These are phyloP conservation scores for Riparia riparia DNA, from an alignment of 2,113 vertebrate genomes.

Conservation along the genomic window DNA sequence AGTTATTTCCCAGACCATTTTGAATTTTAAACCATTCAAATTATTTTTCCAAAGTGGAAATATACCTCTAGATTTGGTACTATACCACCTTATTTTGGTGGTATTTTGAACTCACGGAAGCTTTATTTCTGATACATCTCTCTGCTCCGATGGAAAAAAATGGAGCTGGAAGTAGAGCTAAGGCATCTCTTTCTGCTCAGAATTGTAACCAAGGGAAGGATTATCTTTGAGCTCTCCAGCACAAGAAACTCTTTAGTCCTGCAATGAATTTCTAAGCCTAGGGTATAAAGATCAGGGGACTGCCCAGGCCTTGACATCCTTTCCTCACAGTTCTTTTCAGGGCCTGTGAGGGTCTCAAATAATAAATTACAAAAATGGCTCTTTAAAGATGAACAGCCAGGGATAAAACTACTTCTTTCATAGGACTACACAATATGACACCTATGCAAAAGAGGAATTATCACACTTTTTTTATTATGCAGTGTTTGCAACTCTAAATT, in stretches of 20 bases:
- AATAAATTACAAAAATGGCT: background rate
- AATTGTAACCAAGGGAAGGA: background rate
- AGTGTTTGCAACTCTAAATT: background rate
- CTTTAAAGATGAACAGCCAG: background rate
- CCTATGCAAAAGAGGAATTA: background rate
- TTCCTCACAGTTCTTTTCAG: background rate
- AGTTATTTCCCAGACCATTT: background rate
- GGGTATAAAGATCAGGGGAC: background rate
- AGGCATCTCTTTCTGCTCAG: background rate
- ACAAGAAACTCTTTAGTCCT: background rate
- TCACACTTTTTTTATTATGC: background rate
- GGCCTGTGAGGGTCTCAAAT: background rate
- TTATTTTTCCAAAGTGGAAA: background rate
- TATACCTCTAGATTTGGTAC: background rate
- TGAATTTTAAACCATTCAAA: background rate
- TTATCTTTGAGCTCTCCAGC: background rate
- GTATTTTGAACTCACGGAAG: background rate
- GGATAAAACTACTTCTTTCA: background rate
- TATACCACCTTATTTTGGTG: background rate
- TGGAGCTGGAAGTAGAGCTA: background rate
- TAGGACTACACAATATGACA: background rate
- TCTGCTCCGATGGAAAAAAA: background rate
- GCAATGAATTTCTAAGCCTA: background rate
- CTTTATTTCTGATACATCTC: background rate
- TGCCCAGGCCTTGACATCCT: background rate